Conservation (phyloP, 2,888 invertebrate species). For the Lasioglossum pauxillum region DNA sequence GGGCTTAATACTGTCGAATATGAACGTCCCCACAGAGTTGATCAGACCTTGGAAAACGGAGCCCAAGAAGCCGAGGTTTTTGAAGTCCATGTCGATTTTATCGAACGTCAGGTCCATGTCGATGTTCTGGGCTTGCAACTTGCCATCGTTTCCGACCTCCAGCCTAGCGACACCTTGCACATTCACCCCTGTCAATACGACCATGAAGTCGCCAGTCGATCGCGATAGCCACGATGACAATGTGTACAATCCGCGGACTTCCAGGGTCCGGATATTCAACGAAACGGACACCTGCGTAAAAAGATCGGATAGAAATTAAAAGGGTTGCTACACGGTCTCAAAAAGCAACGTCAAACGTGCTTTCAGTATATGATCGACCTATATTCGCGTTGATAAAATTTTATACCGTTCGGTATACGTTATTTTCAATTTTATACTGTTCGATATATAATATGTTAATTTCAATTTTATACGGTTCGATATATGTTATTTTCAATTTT, state of each 20-base stretch:
- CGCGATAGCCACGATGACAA: conserved; percentile 89
- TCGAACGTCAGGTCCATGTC: conserved; percentile 91
- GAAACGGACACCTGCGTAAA: conserved; percentile 89
- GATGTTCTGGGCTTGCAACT: conserved; percentile 91
- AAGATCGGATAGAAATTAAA: background rate
- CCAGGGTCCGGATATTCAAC: conserved; percentile 89
- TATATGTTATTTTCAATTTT: no score
- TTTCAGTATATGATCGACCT: no score
- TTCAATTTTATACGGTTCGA: no score
- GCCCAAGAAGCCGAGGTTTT: conserved; percentile 92
- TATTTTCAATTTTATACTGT: no score
- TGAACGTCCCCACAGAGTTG: conserved; percentile 92
- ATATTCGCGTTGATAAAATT: no score
- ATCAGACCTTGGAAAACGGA: conserved; percentile 90
- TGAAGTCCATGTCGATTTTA: conserved; percentile 92
- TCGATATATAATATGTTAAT: no score
- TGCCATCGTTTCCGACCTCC: conserved; percentile 90
- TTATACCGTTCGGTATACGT: no score
- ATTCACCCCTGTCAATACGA: conserved; percentile 89
- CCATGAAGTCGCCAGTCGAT: conserved; percentile 91
- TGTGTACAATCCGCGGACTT: conserved; percentile 91
- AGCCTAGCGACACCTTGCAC: conserved; percentile 89
- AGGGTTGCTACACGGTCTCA: background rate
- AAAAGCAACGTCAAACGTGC: no score
- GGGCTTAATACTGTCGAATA: conserved; percentile 95